Evolutionary conservation across 2,888 invertebrate species (phyloP).

Genomic region (Campaea margaritaria): DNA sequence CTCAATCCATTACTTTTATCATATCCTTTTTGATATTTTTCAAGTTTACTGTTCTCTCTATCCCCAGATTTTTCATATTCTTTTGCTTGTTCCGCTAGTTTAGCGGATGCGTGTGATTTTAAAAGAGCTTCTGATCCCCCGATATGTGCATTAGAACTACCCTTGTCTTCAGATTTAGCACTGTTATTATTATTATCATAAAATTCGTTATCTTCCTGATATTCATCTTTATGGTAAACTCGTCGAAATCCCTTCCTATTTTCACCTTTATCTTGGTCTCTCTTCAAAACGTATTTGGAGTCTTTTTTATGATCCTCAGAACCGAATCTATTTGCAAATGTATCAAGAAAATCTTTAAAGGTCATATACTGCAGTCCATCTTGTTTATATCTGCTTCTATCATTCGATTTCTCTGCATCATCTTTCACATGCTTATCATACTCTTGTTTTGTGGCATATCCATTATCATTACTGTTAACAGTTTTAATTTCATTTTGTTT

Average conservation of each 20-base stretch:
- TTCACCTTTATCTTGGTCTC: conserved; percentile 65
- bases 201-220: conserved; percentile 74
- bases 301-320: conserved; percentile 60
- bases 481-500: conserved; percentile 14
- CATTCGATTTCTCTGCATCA: conserved; percentile 47
- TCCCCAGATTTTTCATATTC: conserved; percentile 50
- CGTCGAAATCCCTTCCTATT: conserved; percentile 71
- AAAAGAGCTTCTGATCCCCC: conserved; percentile 63
- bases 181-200: conserved; percentile 68
- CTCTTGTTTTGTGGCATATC: conserved; percentile 45
- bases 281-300: conserved; percentile 54
- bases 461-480: conserved; percentile 43
- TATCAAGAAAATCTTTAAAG: conserved; percentile 68
- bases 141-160: conserved; percentile 50
- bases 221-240: conserved; percentile 77
- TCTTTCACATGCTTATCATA: conserved; percentile 54
- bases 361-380: conserved; percentile 53
- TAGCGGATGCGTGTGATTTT: conserved; percentile 58
- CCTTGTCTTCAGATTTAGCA: conserved; percentile 58
- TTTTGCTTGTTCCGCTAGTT: conserved; percentile 50
- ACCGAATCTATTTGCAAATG: conserved; percentile 71
- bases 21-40: conserved; percentile 51
- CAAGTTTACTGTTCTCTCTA: conserved; percentile 45
- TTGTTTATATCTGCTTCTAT: conserved; percentile 48
- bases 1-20: conserved; percentile 47